These are phyloP conservation scores for Acrobasis repandana DNA, from an alignment of 2,888 invertebrate genomes.

Conservation along the genomic window DNA sequence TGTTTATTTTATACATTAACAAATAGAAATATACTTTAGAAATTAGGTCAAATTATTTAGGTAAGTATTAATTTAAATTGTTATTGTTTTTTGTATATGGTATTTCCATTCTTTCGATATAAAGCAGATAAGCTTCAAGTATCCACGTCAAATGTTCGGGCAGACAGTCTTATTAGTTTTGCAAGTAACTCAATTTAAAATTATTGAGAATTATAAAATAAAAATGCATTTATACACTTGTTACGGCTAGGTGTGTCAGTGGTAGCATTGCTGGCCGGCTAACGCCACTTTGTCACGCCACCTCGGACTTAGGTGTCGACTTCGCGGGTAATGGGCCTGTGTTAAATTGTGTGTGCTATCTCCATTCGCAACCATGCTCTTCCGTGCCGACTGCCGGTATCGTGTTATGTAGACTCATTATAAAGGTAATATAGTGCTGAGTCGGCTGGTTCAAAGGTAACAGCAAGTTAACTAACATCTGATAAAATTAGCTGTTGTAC, in stretches of 20 bases:
- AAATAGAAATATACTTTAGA: no score
- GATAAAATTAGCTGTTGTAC: background rate
- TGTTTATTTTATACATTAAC: no score
- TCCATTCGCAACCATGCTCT: conserved; percentile 41
- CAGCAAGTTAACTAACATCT: background rate
- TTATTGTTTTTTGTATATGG: no score
- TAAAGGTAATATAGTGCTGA: conserved; percentile 13
- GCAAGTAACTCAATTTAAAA: conserved; percentile 20
- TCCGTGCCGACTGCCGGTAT: conserved; percentile 17
- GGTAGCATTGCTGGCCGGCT: conserved; percentile 47
- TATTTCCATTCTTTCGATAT: conserved; percentile 5
- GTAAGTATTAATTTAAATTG: no score
- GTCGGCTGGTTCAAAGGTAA: conserved; percentile 3
- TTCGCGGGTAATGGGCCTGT: conserved; percentile 50
- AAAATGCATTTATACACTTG: conserved; percentile 53
- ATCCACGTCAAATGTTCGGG: background rate
- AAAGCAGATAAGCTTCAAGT: no score
- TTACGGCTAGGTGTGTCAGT: conserved; percentile 49
- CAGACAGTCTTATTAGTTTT: background rate
- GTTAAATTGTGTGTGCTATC: conserved; percentile 73
- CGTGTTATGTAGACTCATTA: conserved; percentile 6
- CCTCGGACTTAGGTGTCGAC: conserved; percentile 45
- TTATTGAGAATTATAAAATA: conserved; percentile 36
- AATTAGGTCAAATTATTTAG: no score
- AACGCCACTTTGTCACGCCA: conserved; percentile 73